Percentiles rank a stretch among this genome's conserved stretches.
These are phyloP conservation scores for Eulithis prunata DNA, from an alignment of 2,888 invertebrate species.

Conservation along the genomic window DNA sequence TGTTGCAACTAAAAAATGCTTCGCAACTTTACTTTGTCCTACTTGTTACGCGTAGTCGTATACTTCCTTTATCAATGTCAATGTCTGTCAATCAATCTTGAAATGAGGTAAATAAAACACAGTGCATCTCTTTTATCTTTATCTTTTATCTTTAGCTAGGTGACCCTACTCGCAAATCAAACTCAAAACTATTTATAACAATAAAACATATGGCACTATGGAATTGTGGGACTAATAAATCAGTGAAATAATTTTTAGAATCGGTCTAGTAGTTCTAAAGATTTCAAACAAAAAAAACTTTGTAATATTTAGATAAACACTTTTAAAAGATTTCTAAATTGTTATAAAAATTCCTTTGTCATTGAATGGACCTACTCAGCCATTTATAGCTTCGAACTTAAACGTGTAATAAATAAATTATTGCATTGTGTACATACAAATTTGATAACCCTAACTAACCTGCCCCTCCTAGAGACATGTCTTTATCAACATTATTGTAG, in stretches of 20 bases:
- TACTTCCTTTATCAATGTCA: not conserved
- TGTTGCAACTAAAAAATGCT: not conserved
- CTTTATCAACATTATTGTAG: slow-evolving; percentile 41
- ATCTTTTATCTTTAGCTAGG: not conserved
- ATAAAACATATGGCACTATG: too few relatives aligned
- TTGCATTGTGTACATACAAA: slow-evolving; percentile 38
- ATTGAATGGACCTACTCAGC: slow-evolving; percentile 8
- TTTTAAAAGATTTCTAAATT: too few relatives aligned
- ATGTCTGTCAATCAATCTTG: not conserved
- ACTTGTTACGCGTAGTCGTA: not conserved
- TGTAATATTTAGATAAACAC: too few relatives aligned
- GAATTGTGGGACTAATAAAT: too few relatives aligned
- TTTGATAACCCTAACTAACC: slow-evolving; percentile 57
- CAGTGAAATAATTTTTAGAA: too few relatives aligned
- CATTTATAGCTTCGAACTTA: slow-evolving; percentile 18
- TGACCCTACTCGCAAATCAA: too few relatives aligned
- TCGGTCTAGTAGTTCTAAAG: too few relatives aligned
- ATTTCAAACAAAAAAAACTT: too few relatives aligned
- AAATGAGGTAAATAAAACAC: not conserved
- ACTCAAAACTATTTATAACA: too few relatives aligned
- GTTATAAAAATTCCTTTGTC: slow-evolving; percentile 4
- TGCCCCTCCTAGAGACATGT: slow-evolving; percentile 47
- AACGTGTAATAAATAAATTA: slow-evolving; percentile 27
- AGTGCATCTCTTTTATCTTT: not conserved
- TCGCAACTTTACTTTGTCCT: not conserved